These are phyloP conservation scores for Amiota mariae DNA, from an alignment of 2,888 invertebrate species.

Conservation along the genomic window DNA sequence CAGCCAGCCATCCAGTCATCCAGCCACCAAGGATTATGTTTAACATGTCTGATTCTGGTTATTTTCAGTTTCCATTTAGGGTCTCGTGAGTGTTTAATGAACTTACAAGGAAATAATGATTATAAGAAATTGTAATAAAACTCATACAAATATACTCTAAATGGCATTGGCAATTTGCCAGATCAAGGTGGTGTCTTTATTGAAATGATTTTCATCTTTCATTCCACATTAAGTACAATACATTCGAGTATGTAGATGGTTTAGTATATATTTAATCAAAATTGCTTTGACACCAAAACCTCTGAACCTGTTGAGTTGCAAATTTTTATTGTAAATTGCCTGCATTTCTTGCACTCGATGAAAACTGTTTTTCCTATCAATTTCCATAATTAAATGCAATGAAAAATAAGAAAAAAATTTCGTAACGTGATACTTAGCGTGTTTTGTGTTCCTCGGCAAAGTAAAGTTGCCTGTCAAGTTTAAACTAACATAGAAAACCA, in stretches of 20 bases:
- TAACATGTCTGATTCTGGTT: constrained; percentile 58
- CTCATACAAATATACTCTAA: no score
- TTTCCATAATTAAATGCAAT: constrained; percentile 51
- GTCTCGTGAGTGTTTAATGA: background rate
- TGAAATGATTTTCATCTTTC: background rate
- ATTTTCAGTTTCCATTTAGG: constrained; percentile 59
- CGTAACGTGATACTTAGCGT: no score
- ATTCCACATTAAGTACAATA: no score
- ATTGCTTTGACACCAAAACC: constrained; percentile 54
- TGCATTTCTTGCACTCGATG: background rate
- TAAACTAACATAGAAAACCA: constrained; percentile 8
- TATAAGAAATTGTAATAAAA: no score
- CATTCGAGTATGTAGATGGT: no score
- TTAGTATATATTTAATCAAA: no score
- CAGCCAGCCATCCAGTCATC: background rate
- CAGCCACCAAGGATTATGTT: constrained; percentile 24
- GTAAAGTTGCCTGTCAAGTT: constrained; percentile 33
- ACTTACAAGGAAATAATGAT: background rate
- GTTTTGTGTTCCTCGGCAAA: no score
- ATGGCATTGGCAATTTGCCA: no score
- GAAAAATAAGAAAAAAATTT: no score
- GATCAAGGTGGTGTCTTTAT: background rate
- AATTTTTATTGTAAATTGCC: background rate
- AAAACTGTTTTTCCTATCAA: constrained; percentile 28
- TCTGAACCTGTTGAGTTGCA: constrained; percentile 38